These are phyloP conservation scores for Streptopelia turtur DNA, from an alignment of 2,797 vertebrate genomes.

Conservation along the genomic window DNA sequence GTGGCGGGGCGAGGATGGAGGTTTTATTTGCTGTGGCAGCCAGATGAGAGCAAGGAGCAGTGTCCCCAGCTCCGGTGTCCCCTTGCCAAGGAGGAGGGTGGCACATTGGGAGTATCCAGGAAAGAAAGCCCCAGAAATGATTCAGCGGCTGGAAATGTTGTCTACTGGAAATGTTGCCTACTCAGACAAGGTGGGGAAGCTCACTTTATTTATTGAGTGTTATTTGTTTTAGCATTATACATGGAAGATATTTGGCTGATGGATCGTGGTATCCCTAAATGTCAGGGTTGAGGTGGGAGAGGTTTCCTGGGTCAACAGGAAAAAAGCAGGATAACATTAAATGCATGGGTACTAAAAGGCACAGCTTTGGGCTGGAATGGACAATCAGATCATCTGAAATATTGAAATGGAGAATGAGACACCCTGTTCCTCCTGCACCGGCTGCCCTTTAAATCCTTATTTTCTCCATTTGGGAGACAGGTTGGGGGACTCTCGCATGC, in stretches of 20 bases:
- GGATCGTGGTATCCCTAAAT: background rate
- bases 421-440: background rate
- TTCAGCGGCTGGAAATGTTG: background rate
- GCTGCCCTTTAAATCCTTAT: background rate
- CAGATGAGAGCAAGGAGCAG: fast-evolving
- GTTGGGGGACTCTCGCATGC: background rate
- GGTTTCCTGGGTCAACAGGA: background rate
- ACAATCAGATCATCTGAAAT: background rate
- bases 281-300: background rate
- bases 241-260: background rate
- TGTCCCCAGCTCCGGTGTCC: background rate
- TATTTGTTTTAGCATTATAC: background rate
- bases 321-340: background rate
- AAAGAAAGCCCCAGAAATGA: constrained; percentile 7
- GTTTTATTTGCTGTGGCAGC: background rate
- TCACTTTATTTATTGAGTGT: background rate
- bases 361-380: background rate
- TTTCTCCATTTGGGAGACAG: background rate
- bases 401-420: background rate
- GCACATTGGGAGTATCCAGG: background rate
- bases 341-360: background rate
- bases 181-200: background rate
- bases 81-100: background rate
- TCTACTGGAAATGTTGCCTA: background rate
- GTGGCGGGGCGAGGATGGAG: background rate